Evolutionary conservation across 2,888 invertebrate genomes (phyloP).

Genomic region (Drosophila borborema): DNA sequence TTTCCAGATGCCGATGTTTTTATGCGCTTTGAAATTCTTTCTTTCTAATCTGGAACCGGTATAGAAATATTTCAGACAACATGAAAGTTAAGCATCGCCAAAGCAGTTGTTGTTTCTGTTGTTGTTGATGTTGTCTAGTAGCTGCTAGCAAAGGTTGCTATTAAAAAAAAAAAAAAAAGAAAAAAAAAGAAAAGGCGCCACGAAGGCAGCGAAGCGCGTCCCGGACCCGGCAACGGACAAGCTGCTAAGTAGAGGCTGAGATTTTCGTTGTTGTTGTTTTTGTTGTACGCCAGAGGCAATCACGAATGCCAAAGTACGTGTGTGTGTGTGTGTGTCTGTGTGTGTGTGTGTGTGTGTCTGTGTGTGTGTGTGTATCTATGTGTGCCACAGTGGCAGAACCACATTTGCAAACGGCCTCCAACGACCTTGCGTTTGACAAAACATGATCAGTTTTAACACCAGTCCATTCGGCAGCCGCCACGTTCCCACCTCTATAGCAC

Average conservation of each 20-base stretch:
- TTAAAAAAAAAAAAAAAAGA: slow-evolving; percentile 30
- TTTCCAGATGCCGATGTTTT: slow-evolving; percentile 52
- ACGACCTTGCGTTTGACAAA: slow-evolving; percentile 84
- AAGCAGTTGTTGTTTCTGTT: slow-evolving; percentile 25
- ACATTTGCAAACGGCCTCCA: slow-evolving; percentile 83
- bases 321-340: slow-evolving; percentile 7
- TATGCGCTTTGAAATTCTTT: slow-evolving; percentile 74
- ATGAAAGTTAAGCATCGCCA: slow-evolving; percentile 71
- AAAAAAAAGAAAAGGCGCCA: slow-evolving; percentile 68
- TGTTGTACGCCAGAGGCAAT: slow-evolving; percentile 64
- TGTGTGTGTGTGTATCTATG: slow-evolving; percentile 46
- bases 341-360: slow-evolving; percentile 2
- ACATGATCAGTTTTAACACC: slow-evolving; percentile 80
- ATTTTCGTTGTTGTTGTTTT: slow-evolving; percentile 38
- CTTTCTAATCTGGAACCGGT: slow-evolving; percentile 80
- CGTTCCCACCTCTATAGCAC: slow-evolving; percentile 8
- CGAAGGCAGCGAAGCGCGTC: slow-evolving; percentile 65
- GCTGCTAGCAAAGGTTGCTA: slow-evolving; percentile 61
- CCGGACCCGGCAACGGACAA: slow-evolving; percentile 57
- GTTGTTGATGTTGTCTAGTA: slow-evolving; percentile 52
- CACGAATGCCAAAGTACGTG: slow-evolving; percentile 54
- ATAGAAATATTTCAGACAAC: slow-evolving; percentile 74
- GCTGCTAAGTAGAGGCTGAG: slow-evolving; percentile 66
- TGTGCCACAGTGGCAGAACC: slow-evolving; percentile 80
- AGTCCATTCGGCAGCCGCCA: slow-evolving; percentile 47